Conservation (phyloP, 2,113 vertebrate species). For the Hemibagrus wyckioides region DNA sequence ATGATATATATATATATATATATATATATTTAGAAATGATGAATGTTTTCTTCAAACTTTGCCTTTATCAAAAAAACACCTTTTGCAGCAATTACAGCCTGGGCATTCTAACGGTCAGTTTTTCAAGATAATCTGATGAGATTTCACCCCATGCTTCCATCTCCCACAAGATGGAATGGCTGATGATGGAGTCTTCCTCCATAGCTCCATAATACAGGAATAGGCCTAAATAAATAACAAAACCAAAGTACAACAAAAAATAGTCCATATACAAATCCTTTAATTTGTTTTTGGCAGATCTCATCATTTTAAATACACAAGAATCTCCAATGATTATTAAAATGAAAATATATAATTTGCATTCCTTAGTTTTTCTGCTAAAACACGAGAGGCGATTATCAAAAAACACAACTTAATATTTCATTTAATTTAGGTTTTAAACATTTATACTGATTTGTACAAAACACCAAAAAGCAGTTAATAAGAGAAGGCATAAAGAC, state of each 20-base stretch:
- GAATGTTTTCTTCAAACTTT: no score
- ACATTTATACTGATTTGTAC: conserved; percentile 57
- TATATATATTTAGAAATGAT: no score
- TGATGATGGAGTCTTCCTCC: no score
- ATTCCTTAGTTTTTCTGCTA: background rate
- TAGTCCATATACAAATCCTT: background rate
- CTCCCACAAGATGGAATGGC: background rate
- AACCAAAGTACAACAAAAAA: no score
- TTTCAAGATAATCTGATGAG: no score
- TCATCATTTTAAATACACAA: background rate
- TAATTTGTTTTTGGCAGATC: background rate
- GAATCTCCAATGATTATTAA: background rate
- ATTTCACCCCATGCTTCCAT: no score
- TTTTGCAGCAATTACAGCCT: no score
- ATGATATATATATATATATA: no score
- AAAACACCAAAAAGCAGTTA: conserved; percentile 65
- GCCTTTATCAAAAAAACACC: no score
- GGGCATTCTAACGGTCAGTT: no score
- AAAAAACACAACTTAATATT: conserved; percentile 50
- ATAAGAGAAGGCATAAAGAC: conserved; percentile 49
- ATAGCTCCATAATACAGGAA: background rate
- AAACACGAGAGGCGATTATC: background rate
- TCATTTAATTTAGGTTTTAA: conserved; percentile 53
- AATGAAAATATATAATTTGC: background rate
- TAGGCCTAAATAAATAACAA: background rate